Conservation (phyloP, 2,797 vertebrate genomes). For the Mus minutoides region DNA sequence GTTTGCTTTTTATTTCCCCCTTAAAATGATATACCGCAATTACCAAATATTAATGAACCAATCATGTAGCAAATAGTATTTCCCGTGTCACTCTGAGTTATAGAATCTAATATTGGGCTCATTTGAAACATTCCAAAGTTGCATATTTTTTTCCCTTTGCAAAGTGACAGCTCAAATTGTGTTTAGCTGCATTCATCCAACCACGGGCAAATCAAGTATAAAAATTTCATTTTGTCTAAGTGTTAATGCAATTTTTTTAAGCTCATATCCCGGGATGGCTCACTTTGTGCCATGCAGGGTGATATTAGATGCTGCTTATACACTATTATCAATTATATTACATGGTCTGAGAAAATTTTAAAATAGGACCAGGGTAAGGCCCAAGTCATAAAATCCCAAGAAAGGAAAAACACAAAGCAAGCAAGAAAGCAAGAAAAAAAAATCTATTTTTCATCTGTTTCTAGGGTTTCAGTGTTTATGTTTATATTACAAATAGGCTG, state of each 20-base stretch:
- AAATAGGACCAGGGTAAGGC: slow-evolving; percentile 74
- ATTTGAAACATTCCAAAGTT: slow-evolving; percentile 81
- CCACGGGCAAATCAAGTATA: slow-evolving; percentile 84
- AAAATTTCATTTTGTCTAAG: slow-evolving; percentile 85
- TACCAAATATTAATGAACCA: slow-evolving; percentile 86
- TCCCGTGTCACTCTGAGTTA: slow-evolving; percentile 84
- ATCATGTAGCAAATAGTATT: slow-evolving; percentile 82
- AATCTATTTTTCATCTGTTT: background rate
- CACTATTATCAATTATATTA: slow-evolving; percentile 82
- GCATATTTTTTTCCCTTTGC: slow-evolving; percentile 81
- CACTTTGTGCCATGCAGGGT: slow-evolving; percentile 78
- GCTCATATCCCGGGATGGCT: slow-evolving; percentile 79
- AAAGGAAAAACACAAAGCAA: slow-evolving; percentile 67
- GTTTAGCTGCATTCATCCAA: slow-evolving; percentile 80
- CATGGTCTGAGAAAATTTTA: slow-evolving; percentile 79
- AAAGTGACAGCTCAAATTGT: slow-evolving; percentile 82
- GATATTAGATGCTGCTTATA: slow-evolving; percentile 82
- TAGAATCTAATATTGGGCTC: slow-evolving; percentile 84
- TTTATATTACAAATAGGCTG: slow-evolving; percentile 74
- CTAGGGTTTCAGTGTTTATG: slow-evolving; percentile 67
- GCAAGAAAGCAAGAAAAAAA: background rate
- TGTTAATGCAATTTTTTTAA: slow-evolving; percentile 85
- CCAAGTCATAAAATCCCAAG: slow-evolving; percentile 74
- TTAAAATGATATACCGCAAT: slow-evolving; percentile 83
- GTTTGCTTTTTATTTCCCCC: slow-evolving; percentile 80